These are phyloP conservation scores for Brachionus paranguensis DNA, from an alignment of 1,140 invertebrate species.

Conservation along the genomic window DNA sequence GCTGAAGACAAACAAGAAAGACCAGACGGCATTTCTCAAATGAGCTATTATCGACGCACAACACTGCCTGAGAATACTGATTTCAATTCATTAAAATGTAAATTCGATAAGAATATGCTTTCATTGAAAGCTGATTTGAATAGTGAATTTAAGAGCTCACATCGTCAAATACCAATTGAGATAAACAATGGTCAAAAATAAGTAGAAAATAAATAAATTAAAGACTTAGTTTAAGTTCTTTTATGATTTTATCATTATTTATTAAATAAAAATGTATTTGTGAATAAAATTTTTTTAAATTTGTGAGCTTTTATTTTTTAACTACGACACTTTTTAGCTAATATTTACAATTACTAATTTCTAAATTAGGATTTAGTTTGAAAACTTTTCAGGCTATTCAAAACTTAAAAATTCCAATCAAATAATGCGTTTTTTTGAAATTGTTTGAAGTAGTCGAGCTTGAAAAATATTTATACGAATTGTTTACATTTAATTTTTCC, in stretches of 20 bases:
- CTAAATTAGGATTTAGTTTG: too few species aligned
- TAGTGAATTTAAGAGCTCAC: background rate
- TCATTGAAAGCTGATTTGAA: background rate
- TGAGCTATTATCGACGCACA: background rate
- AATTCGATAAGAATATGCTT: background rate
- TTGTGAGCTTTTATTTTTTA: too few species aligned
- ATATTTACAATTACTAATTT: too few species aligned
- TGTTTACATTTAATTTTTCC: too few species aligned
- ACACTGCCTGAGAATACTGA: background rate
- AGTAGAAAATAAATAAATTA: background rate
- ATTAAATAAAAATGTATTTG: too few species aligned
- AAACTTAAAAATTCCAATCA: too few species aligned
- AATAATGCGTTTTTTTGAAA: too few species aligned
- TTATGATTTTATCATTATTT: background rate
- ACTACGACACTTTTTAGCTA: too few species aligned
- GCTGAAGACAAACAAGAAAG: constrained; percentile 3
- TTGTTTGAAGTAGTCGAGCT: too few species aligned
- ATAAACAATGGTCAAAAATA: background rate
- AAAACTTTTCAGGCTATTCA: too few species aligned
- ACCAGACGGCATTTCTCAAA: background rate
- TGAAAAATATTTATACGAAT: too few species aligned
- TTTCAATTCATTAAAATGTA: background rate
- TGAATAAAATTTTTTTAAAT: too few species aligned
- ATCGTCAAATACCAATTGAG: background rate
- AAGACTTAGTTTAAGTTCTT: background rate